Base-by-base conservation (phyloP, 2,113 vertebrate species). In the Perca flavescens region DNA sequence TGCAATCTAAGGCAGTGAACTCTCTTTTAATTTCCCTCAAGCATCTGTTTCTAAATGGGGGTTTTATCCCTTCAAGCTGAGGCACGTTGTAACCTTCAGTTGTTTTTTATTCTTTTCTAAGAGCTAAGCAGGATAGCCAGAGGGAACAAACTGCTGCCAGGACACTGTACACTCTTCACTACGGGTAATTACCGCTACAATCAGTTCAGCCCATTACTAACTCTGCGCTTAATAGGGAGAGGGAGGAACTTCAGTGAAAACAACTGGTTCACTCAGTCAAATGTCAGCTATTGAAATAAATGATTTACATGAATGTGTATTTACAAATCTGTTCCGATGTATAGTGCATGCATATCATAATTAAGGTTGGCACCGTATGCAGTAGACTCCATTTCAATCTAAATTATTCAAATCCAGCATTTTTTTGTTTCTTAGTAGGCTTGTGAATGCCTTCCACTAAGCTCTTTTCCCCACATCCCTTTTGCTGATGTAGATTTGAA, bases 21-120 rank as follows among this genome's bases (percentile, higher is more conserved):
- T 79, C 70, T 88, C 83, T 66, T 89, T 84, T 68, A 72, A 87
- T 90, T 88, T 82, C 81, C 87, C 90, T 74, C 65, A 87, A 93
- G 92, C 91, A 89, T 84, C 87, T 88, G 77, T 87, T 91, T 92
- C 86, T 90, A 92, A 93, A 92, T 85, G 80, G 80, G 80, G 91
- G 61, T 80, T 92, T 92, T 92, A 92, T 91, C 86, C 88, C 88
- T 84, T 92, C 91, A 92, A 90, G 84, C 58, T 84, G 69, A 90
- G 68, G 76, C 83, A 70, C 54, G 63, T 87, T 90, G 88, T 92
- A 93, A 92, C 91, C 89, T 90, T 92, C 82, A 91, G 91, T 88
- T 87, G 89, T 91, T 92, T 43, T 43, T 91, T 89, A 86, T 92
- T 91, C 87, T 86, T 80, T 83, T 84, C 76, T 78, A 88, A 91